Evolutionary conservation across 2,113 vertebrate species (phyloP), one percentile per base, ranked within the genome.

Genomic region (Dryoscopus gambensis): DNA sequence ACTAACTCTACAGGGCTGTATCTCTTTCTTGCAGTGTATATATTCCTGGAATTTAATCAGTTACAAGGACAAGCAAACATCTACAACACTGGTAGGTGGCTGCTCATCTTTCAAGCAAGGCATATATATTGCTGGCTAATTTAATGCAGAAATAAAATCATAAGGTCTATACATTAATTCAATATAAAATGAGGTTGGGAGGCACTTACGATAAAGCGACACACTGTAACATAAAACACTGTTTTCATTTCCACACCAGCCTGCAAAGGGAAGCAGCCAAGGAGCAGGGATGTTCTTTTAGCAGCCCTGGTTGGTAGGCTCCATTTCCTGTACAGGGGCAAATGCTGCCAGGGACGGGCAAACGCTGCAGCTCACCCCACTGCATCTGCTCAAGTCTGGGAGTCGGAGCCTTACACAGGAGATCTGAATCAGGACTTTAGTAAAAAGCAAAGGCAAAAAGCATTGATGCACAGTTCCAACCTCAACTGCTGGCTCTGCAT

Each of bases 331-430:
- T 6, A 16, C 5, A 8, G 27, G 15, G 35, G 15, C 10, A 70
- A 50, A 81, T 47, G 24, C 68, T 49, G 40, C 67, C 1, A 2
- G 20, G 21, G 5, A 35, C 18, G 28, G 21, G 42, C 15, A 87
- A 63, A 47, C 5, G 42, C 35, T 65, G 24, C 67, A 46, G 31
- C 28, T 68, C 68, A 27, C 7, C 24, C n/a, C 33, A 30, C 2
- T 9, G 42, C 65, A 81, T 55, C 73, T 39, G 16, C 49, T 60
- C 0, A 0, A 15, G 7, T 15, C 7, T 40, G 55, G 42, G 37
- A 73, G 56, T 5, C 0, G 0, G 30, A 91, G 16, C 11, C 23
- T 87, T 40, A 70, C 2, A 0, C 2, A 52, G 17, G 12, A 68
- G 35, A 37, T 19, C 10, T 8, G 52, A 84, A 89, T 30, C 44